phyloP scores from a whole-genome alignment of 2,113 vertebrate genomes.

The Lonchura striata region DNA sequence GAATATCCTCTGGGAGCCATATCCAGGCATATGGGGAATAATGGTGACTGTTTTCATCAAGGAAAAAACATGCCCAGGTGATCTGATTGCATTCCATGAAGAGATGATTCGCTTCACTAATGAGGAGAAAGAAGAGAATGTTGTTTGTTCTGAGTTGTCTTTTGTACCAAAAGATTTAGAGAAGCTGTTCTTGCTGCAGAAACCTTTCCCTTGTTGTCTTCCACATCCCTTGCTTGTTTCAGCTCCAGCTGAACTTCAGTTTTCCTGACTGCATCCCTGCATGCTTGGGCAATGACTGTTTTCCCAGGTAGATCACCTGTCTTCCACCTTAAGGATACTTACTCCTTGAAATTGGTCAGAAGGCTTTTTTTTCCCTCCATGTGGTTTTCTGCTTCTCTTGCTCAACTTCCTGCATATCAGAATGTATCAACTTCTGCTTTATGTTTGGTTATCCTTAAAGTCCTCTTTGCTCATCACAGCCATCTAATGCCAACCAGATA shows the following conservation, averaged over 20 bases:
- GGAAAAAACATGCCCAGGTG: background rate
- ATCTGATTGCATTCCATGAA: background rate
- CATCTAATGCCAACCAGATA: background rate
- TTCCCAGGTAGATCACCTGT: background rate
- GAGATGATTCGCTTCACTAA: background rate
- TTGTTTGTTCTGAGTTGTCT: background rate
- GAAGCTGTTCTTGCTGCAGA: background rate
- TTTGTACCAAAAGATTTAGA: background rate
- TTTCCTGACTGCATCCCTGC: background rate
- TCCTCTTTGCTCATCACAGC: background rate
- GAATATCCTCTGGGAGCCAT: background rate
- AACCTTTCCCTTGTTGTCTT: background rate
- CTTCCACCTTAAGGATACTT: background rate
- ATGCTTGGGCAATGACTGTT: background rate
- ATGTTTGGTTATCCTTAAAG: background rate
- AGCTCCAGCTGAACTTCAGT: background rate
- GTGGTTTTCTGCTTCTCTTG: background rate
- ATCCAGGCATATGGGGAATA: background rate
- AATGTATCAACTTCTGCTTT: background rate
- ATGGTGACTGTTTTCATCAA: background rate
- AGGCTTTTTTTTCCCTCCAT: background rate
- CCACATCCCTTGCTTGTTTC: background rate
- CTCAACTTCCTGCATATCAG: background rate
- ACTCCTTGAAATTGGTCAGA: background rate
- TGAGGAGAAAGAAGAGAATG: background rate